These are phyloP conservation scores for Channa argus DNA, from an alignment of 2,113 vertebrate genomes.

Conservation along the genomic window DNA sequence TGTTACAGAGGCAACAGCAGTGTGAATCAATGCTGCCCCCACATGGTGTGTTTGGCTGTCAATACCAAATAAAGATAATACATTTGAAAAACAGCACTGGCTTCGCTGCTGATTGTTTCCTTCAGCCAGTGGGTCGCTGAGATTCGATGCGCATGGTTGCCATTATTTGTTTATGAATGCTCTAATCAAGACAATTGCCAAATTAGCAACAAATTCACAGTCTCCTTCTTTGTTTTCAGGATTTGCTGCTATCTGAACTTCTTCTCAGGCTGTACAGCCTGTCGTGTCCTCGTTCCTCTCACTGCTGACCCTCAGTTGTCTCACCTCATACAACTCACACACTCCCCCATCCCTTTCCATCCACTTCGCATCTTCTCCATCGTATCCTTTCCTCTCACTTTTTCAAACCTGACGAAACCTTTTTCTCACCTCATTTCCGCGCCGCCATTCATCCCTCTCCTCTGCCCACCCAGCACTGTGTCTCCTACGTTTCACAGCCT, in stretches of 20 bases:
- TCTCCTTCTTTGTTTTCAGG: background rate
- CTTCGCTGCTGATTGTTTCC: constrained; percentile 7
- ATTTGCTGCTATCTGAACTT: background rate
- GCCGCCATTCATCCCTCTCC: constrained; percentile 22
- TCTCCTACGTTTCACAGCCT: constrained; percentile 11
- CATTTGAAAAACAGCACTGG: background rate
- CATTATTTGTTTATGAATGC: background rate
- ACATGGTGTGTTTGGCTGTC: constrained; percentile 33
- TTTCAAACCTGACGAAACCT: constrained; percentile 9
- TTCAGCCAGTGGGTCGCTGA: background rate
- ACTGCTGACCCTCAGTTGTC: background rate
- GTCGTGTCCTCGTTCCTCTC: background rate
- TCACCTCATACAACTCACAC: background rate
- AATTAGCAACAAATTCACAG: background rate
- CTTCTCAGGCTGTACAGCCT: background rate
- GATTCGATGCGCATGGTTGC: background rate
- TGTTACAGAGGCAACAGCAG: background rate
- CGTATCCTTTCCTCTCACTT: background rate
- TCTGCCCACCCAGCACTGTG: background rate
- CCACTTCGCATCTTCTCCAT: background rate
- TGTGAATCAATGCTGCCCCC: constrained; percentile 64
- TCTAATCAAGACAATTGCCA: background rate
- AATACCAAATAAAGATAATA: too few species aligned
- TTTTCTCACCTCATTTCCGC: constrained; percentile 14
- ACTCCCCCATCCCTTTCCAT: background rate